Evolutionary conservation across 2,113 vertebrate species (phyloP).

Genomic region (Hippocampus guttulatus): DNA sequence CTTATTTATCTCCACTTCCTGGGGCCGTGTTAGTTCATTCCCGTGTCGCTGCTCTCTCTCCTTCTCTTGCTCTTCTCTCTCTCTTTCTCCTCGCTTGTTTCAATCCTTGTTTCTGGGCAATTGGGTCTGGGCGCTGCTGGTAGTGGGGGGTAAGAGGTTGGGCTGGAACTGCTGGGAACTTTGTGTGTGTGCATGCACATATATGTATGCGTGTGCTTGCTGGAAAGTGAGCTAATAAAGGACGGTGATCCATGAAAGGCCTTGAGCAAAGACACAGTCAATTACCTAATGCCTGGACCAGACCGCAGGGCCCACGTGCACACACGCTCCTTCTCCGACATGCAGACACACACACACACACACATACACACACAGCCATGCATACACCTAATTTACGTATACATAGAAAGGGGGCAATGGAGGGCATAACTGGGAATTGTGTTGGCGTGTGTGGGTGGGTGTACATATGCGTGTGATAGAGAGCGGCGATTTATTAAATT

Average conservation of each 20-base stretch:
- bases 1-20: conserved; percentile 67
- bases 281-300: conserved; percentile 75
- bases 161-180: conserved; percentile 72
- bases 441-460: conserved; percentile 59
- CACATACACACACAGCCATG: conserved; percentile 36
- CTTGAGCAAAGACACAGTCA: conserved; percentile 80
- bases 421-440: conserved; percentile 65
- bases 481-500: conserved; percentile 74
- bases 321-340: conserved; percentile 40
- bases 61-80: conserved; percentile 37
- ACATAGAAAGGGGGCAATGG: conserved; percentile 64
- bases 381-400: conserved; percentile 72
- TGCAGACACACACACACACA: conserved; percentile 33
- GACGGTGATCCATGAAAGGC: conserved; percentile 79
- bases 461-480: conserved; percentile 63
- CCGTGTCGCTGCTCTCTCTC: conserved; percentile 52
- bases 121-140: conserved; percentile 69
- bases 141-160: conserved; percentile 61
- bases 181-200: conserved; percentile 27
- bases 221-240: conserved; percentile 78
- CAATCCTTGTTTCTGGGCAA: conserved; percentile 73
- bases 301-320: conserved; percentile 60
- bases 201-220: conserved; percentile 52
- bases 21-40: conserved; percentile 61
- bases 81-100: conserved; percentile 54